These are phyloP conservation scores for Tribolium castaneum DNA, from an alignment of 1,140 invertebrate genomes.

Conservation along the genomic window DNA sequence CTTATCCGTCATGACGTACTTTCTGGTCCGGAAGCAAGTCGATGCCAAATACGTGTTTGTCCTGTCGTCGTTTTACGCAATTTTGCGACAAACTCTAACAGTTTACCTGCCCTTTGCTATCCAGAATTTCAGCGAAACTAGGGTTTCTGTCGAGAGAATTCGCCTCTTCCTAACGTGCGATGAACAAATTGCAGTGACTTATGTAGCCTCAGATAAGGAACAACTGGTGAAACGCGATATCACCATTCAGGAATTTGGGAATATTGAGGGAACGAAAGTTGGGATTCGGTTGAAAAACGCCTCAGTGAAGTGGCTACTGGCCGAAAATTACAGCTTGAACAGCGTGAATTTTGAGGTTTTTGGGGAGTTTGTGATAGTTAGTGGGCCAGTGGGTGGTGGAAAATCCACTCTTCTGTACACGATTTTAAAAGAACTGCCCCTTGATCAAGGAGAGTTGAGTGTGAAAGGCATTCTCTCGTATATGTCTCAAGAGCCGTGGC, in stretches of 20 bases:
- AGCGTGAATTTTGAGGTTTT: slow-evolving; percentile 69
- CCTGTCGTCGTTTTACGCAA: slow-evolving; percentile 75
- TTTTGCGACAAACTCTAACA: slow-evolving; percentile 75
- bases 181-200: background rate
- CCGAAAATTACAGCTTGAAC: slow-evolving; percentile 67
- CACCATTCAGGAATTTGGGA: background rate
- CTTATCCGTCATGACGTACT: slow-evolving; percentile 76
- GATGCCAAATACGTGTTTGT: slow-evolving; percentile 78
- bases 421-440: slow-evolving; percentile 82
- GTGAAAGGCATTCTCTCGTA: slow-evolving; percentile 85
- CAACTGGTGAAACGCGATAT: background rate
- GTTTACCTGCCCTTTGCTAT: slow-evolving; percentile 73
- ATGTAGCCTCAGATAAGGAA: background rate
- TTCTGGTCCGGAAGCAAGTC: slow-evolving; percentile 74
- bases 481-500: slow-evolving; percentile 91
- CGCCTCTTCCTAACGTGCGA: slow-evolving; percentile 73
- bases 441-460: slow-evolving; percentile 67
- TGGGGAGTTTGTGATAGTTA: slow-evolving; percentile 76
- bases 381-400: slow-evolving; percentile 84
- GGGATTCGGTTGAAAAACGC: background rate
- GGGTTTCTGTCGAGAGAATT: slow-evolving; percentile 73
- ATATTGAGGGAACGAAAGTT: background rate
- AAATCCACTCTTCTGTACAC: slow-evolving; percentile 85
- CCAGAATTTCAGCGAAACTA: slow-evolving; percentile 69
- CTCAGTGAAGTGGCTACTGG: slow-evolving; percentile 25